These are phyloP conservation scores for Fundulus diaphanus DNA, from an alignment of 2,797 vertebrate species.

Conservation along the genomic window DNA sequence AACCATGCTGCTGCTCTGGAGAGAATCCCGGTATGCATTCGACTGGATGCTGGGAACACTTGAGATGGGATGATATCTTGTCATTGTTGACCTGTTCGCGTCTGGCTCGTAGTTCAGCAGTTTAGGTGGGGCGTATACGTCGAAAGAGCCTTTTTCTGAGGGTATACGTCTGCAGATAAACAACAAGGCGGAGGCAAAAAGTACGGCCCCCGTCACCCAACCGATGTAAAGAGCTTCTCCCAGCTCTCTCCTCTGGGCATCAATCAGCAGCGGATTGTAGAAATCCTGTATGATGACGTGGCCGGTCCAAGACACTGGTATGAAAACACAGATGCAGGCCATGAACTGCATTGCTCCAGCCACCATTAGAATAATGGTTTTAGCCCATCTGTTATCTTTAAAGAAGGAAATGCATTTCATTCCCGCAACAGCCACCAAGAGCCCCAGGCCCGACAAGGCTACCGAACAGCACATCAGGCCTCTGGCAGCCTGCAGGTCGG, in stretches of 20 bases:
- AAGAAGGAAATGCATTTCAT: slow-evolving; percentile 81
- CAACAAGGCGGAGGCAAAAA: slow-evolving; percentile 82
- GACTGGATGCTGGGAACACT: slow-evolving; percentile 50
- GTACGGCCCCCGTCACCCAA: slow-evolving; percentile 85
- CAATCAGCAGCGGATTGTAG: slow-evolving; percentile 85
- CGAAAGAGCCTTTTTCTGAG: slow-evolving; percentile 56
- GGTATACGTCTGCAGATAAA: slow-evolving; percentile 77
- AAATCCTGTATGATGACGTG: slow-evolving; percentile 87
- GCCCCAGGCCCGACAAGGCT: slow-evolving; percentile 79
- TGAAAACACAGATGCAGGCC: slow-evolving; percentile 82
- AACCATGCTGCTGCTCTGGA: slow-evolving; percentile 27
- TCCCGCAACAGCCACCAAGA: slow-evolving; percentile 82
- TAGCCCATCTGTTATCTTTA: slow-evolving; percentile 58
- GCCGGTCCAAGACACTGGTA: slow-evolving; percentile 91
- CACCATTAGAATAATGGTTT: slow-evolving; percentile 76
- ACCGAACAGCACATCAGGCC: slow-evolving; percentile 89
- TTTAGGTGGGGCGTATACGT: slow-evolving; percentile 50
- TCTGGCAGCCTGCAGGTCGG: slow-evolving; percentile 85
- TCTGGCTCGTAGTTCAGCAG: slow-evolving; percentile 41
- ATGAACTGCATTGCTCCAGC: slow-evolving; percentile 86
- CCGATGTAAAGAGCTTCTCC: slow-evolving; percentile 93
- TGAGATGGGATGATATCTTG: slow-evolving; percentile 60
- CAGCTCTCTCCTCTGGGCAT: slow-evolving; percentile 87
- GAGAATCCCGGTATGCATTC: slow-evolving; percentile 24
- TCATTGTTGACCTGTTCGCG: slow-evolving; percentile 20